Base-by-base conservation (phyloP, 2,797 vertebrate genomes). In the Xenops minutus region DNA sequence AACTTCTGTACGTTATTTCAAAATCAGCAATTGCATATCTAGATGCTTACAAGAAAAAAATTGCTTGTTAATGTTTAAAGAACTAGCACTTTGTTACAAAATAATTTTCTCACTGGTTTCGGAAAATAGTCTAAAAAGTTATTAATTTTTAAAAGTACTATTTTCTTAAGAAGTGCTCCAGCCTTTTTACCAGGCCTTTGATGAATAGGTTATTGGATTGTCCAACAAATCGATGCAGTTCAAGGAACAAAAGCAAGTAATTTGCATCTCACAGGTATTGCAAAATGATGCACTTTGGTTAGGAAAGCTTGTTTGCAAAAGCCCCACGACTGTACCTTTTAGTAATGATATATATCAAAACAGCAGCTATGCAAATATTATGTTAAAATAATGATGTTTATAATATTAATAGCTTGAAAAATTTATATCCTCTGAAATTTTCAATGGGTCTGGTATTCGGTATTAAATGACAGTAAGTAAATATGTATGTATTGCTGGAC, bases 141-240 rank as follows among this genome's bases (percentile, higher is more conserved):
- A 75, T 19, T 55, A 29, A 71, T 18, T 7, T 54, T 49, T 5
- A 43, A 85, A 88, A 58, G 24, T 39, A 15, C 21, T 24, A 3
- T 56, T 91, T 89, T 73, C 52, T 87, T 67, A 59, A 39, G 16
- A 67, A 85, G 22, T 10, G 6, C 29, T 86, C 20, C 23, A 51
- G 55, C 27, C 13, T 48, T 91, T 92, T 95, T 58, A 64, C 55
- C 12, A n/a, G 41, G 36, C n/a, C 29, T 77, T 68, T 92, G 73
- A 51, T 55, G 17, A 58, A 43, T 34, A 24, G 26, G 21, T 88
- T 43, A 51, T 14, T 24, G 30, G 62, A 32, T 68, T 69, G 27
- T 72, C 59, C 55, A 69, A 58, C 30, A 59, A 69, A 93, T 96
- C 85, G n/a, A 87, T 95, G 59, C 21, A 67, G 89, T 82, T 79